Evolutionary conservation across 1,140 invertebrate genomes (phyloP), one percentile per base, ranked within the genome.

Genomic region (Atta cephalotes): DNA sequence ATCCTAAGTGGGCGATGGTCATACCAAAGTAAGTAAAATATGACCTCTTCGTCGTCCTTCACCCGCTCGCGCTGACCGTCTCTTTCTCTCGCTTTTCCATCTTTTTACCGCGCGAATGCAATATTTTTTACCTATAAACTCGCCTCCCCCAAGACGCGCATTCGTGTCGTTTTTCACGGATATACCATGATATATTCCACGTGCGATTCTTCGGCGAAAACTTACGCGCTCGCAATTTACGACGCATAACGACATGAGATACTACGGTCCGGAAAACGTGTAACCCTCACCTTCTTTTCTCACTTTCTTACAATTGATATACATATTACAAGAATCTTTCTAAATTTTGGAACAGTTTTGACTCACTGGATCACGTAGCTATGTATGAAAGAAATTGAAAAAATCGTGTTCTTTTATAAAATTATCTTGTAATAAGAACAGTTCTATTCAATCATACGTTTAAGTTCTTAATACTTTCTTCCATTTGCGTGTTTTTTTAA

Each of bases 1-100:
- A 88, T 68, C 76, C 51, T 79, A 87, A 85, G 63, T 62, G 39
- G 80, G 79, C 89, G 77, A 90, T 86, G 87, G 87, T 85, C 88
- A 88, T 80, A 35, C 53, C 65, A 62, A 86, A 81, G 77, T 85
- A 85, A 85, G 82, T 86, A 80, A 80, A 80, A 63, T 86, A 86
- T 66, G 53, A 58, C 51, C 62, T 74, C 63, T 49, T 71, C 87
- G 65, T 65, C 66, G 58, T 85, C 66, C 79, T 87, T 76, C 76
- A 80, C 76, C 31, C 60, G 60, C 63, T 82, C 85, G 31, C 12
- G 18, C 28, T 39, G 7, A 7, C 25, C 72, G 45, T 82, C 63
- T 68, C 28, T 21, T 18, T 78, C 65, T 72, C 77, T 31, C 63
- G 28, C 39, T 63, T 88, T 66, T 88, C 72, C 18, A 84, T 77